These are phyloP conservation scores for Conomelus anceps DNA, from an alignment of 2,888 invertebrate species.

Conservation along the genomic window DNA sequence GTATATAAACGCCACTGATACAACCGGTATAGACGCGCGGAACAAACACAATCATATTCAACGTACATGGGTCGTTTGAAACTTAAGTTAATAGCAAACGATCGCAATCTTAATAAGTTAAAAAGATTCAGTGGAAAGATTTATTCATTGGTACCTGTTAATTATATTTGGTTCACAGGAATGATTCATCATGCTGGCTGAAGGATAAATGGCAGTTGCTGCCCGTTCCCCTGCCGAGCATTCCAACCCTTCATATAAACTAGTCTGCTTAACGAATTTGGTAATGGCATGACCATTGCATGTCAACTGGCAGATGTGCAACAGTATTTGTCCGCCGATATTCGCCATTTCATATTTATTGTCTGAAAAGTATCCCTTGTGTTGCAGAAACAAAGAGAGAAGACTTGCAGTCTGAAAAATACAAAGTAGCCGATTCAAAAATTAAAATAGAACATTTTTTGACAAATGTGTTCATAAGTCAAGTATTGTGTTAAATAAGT, in stretches of 20 bases:
- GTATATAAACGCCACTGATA: too few species aligned
- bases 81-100: too few species aligned
- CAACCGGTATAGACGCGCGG: too few species aligned
- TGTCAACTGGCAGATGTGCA: slow-evolving; percentile 72
- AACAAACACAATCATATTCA: too few species aligned
- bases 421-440: neutral
- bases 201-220: slow-evolving; percentile 79
- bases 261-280: slow-evolving; percentile 27
- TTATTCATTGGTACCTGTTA: slow-evolving; percentile 56
- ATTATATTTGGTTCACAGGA: slow-evolving; percentile 79
- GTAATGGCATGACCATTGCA: slow-evolving; percentile 69
- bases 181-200: slow-evolving; percentile 88
- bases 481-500: too few species aligned
- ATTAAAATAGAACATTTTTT: too few species aligned
- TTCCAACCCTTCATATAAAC: slow-evolving; percentile 21
- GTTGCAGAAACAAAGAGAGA: slow-evolving; percentile 57
- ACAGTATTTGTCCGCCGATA: slow-evolving; percentile 61
- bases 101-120: too few species aligned
- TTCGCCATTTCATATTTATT: slow-evolving; percentile 45
- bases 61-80: too few species aligned
- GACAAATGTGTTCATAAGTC: too few species aligned
- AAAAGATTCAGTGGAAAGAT: too few species aligned
- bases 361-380: slow-evolving; percentile 57
- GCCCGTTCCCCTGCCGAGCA: slow-evolving; percentile 43
- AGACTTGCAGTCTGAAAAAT: slow-evolving; percentile 58